Evolutionary conservation across 2,797 vertebrate species (phyloP), one percentile per base, ranked within the genome.

Genomic region (Orientallactaga sibirica): DNA sequence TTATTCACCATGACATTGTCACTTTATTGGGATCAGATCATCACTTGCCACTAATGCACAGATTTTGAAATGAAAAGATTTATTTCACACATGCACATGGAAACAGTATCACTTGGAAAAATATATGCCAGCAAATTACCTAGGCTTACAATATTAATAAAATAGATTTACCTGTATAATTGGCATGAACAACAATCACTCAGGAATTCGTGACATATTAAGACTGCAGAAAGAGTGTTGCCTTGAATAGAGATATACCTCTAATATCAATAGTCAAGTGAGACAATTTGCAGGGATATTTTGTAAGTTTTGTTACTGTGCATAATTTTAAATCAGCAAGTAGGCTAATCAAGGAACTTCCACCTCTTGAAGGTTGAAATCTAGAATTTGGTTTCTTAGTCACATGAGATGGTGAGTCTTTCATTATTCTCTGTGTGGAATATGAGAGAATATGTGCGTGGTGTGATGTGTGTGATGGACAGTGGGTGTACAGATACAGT

Each of bases 111-210:
- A 79, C 67, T 67, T 92, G 78, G 76, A 90, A 95, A 93, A 86
- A 88, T 55, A 91, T 48, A 41, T 76, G n/a, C 77, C 27, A 37
- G 74, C 71, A 91, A 95, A 92, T 24, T 52, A 95, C 66, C 88
- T 85, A 88, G 86, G 90, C 84, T 92, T 92, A 92, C 24, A 92
- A 58, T 88, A 91, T 88, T 95, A 96, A 95, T 96, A 94, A 96
- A 96, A 94, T 67, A 93, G 90, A 94, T 89, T 91, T 94, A 91
- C 88, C 86, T 96, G 61, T 52, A 71, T 93, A 85, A 93, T 92
- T 95, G 80, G 48, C 74, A 79, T 76, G 81, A 68, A 78, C 90
- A 70, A 93, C 94, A 96, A 89, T 95, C 74, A 64, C 75, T 78
- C 20, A 67, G 25, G 48, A 85, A 90, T 89, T 55, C 78, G 76